Evolutionary conservation across 2,888 invertebrate species (phyloP).

Genomic region (Thelaira solivaga): DNA sequence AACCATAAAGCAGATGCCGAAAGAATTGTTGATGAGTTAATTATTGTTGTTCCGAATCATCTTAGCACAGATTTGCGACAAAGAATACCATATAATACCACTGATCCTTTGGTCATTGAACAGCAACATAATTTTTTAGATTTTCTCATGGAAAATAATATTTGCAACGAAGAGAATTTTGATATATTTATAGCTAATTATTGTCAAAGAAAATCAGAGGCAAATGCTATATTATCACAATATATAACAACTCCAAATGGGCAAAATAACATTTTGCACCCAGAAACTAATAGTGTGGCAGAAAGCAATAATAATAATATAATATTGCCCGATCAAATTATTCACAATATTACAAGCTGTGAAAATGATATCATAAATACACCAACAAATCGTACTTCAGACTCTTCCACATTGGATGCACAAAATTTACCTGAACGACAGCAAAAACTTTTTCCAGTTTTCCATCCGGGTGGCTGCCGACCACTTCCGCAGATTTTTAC

Average conservation of each 20-base stretch:
- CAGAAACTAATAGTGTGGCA: not conserved
- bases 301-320: not conserved
- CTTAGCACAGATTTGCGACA: conserved; percentile 63
- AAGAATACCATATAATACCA: conserved; percentile 67
- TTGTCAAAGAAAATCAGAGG: conserved; percentile 65
- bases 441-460: conserved; percentile 78
- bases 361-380: not conserved
- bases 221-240: conserved; percentile 63
- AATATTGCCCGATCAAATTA: not conserved
- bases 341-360: not conserved
- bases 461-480: conserved; percentile 70
- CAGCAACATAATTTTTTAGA: conserved; percentile 66
- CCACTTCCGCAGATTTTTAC: conserved; percentile 69
- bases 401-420: too few species aligned
- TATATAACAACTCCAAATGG: not conserved
- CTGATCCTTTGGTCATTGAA: conserved; percentile 64
- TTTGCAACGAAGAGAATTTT: conserved; percentile 69
- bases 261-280: not conserved
- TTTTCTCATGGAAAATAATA: conserved; percentile 67
- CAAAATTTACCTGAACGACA: not conserved
- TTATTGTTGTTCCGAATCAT: conserved; percentile 69
- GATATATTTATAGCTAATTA: conserved; percentile 69
- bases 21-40: conserved; percentile 71
- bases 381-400: not conserved
- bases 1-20: conserved; percentile 74